Percentiles rank a stretch among this genome's conserved stretches.
Evolutionary conservation across 2,888 invertebrate genomes (phyloP).

Genomic region (Pomacea canaliculata): DNA sequence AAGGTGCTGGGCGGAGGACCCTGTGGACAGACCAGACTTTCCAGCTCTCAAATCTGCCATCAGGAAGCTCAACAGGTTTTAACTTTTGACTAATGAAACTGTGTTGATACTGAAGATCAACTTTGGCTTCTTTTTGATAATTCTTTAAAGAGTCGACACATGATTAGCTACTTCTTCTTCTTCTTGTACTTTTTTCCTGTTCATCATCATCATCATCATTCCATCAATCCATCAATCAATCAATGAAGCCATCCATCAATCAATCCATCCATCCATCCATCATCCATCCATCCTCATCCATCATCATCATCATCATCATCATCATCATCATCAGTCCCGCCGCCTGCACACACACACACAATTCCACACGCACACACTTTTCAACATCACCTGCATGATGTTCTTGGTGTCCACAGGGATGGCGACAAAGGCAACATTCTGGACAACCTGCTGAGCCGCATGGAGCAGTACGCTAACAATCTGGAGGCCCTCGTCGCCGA

Average conservation of each 20-base stretch:
- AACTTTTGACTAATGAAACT: background rate
- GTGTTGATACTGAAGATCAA: background rate
- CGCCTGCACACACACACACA: constrained; percentile 2
- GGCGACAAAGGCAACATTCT: constrained; percentile 25
- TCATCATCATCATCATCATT: too few relatives aligned
- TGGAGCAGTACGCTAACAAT: constrained; percentile 37
- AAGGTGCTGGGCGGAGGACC: constrained; percentile 94
- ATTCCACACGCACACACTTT: background rate
- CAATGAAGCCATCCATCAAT: too few relatives aligned
- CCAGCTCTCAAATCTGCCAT: constrained; percentile 89
- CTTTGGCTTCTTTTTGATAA: background rate
- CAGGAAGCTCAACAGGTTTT: constrained; percentile 91
- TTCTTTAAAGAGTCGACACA: background rate
- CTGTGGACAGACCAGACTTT: constrained; percentile 91
- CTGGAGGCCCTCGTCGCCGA: constrained; percentile 35
- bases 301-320: too few relatives aligned
- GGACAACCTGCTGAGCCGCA: constrained; percentile 30
- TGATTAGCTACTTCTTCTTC: too few relatives aligned
- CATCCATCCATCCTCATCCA: too few relatives aligned
- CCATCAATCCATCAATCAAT: too few relatives aligned
- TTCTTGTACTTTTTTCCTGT: too few relatives aligned
- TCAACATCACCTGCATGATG: background rate
- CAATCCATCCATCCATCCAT: too few relatives aligned
- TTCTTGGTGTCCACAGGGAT: background rate
- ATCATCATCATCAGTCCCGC: too few relatives aligned